Percentiles rank a stretch among this genome's conserved stretches.
Conservation (phyloP, 2,113 vertebrate species). For the Myiozetetes cayanensis region DNA sequence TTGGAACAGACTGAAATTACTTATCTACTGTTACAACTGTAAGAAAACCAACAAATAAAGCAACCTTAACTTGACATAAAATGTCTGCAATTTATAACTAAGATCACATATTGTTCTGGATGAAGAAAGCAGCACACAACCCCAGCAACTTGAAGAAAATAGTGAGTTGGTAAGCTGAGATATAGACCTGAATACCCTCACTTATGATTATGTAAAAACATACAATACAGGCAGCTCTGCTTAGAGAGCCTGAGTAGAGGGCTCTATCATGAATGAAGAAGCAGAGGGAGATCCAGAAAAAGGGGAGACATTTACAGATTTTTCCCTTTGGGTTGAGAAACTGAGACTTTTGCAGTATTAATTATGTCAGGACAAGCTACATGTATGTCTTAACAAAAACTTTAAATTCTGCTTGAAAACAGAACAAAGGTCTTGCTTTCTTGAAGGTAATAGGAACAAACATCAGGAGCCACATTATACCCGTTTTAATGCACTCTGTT, state of each 20-base stretch:
- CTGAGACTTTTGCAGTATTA: not conserved
- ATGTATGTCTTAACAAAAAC: not conserved
- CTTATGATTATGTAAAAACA: not conserved
- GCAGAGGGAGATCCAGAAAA: not conserved
- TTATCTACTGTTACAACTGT: not conserved
- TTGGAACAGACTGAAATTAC: not conserved
- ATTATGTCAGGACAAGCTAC: not conserved
- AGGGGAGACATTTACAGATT: not conserved
- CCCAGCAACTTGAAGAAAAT: not conserved
- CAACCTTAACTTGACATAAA: not conserved
- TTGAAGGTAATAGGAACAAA: not conserved
- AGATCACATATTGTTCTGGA: not conserved
- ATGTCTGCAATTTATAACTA: not conserved
- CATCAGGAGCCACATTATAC: not conserved
- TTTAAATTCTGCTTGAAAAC: not conserved
- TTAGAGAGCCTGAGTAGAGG: not conserved
- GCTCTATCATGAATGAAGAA: not conserved
- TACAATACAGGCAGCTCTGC: not conserved
- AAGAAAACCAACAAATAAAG: not conserved
- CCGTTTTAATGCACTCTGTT: not conserved
- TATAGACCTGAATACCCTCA: not conserved
- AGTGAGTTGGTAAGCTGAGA: not conserved
- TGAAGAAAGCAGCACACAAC: not conserved
- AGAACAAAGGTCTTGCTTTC: accelerated
- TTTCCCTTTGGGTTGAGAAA: not conserved